Conservation (phyloP, 1,140 invertebrate species). For the Gryllus bimaculatus region DNA sequence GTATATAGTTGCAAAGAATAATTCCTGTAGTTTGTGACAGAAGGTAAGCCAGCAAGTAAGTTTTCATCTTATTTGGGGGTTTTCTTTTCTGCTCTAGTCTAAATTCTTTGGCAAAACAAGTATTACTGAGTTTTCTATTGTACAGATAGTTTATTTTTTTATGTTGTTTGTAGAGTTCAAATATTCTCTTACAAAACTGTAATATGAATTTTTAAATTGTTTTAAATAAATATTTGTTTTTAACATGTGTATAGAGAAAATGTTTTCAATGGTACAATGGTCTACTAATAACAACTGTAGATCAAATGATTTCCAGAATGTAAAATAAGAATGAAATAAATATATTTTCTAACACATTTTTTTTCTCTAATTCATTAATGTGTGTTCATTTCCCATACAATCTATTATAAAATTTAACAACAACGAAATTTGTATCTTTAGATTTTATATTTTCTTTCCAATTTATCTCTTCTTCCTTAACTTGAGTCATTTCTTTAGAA, state of each 20-base stretch:
- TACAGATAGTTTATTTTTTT: neutral
- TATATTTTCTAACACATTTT: constrained; percentile 1
- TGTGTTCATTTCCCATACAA: no score
- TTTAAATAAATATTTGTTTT: neutral
- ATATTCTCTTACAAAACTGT: neutral
- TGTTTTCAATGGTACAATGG: neutral
- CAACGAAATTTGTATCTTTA: no score
- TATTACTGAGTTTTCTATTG: neutral
- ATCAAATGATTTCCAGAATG: neutral
- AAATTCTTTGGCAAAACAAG: neutral
- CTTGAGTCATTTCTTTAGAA: no score
- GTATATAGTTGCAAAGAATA: no score
- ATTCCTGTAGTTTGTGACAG: no score
- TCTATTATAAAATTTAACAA: no score
- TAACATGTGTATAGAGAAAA: neutral
- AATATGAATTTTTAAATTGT: neutral
- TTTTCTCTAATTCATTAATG: neutral
- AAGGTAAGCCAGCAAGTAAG: no score
- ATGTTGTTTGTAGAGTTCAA: neutral
- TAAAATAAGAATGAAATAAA: neutral
- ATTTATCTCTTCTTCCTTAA: no score
- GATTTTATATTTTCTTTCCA: no score
- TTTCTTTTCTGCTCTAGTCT: neutral
- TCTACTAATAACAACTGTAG: neutral
- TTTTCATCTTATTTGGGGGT: neutral